Conservation (phyloP, 2,113 vertebrate species). For the Charina bottae region DNA sequence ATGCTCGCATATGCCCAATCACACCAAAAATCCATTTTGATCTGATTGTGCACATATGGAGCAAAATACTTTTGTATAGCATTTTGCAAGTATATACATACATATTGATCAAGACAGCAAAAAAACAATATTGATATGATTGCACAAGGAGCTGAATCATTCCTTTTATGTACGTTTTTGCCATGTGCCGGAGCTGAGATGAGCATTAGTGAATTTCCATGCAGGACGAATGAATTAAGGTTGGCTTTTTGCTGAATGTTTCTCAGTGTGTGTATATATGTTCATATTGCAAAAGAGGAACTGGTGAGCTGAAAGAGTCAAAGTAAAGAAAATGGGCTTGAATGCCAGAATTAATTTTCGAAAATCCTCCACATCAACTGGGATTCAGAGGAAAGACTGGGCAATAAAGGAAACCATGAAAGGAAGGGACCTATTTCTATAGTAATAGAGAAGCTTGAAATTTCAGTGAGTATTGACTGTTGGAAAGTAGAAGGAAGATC, state of each 20-base stretch:
- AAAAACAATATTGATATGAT: neutral
- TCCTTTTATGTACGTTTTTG: neutral
- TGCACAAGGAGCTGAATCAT: neutral
- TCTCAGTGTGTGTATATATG: rapidly evolving
- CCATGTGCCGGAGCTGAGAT: too few relatives aligned
- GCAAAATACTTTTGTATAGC: neutral
- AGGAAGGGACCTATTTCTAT: neutral
- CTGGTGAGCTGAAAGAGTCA: neutral
- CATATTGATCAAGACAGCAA: neutral
- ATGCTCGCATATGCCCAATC: neutral
- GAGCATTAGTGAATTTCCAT: neutral
- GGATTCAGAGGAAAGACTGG: neutral
- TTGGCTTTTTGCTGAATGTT: neutral
- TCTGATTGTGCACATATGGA: neutral
- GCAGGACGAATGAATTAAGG: neutral
- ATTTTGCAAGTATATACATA: neutral
- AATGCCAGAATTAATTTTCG: neutral
- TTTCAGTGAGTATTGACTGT: neutral
- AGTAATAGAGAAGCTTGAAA: neutral
- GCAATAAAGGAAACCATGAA: neutral
- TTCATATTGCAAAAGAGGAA: neutral
- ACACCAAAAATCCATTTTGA: neutral
- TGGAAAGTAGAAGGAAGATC: neutral
- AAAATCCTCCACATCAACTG: neutral
- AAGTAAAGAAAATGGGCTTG: neutral